Percentiles rank a stretch among this genome's conserved stretches.
Evolutionary conservation across 2,113 vertebrate genomes (phyloP).

Genomic region (Salminus brasiliensis): DNA sequence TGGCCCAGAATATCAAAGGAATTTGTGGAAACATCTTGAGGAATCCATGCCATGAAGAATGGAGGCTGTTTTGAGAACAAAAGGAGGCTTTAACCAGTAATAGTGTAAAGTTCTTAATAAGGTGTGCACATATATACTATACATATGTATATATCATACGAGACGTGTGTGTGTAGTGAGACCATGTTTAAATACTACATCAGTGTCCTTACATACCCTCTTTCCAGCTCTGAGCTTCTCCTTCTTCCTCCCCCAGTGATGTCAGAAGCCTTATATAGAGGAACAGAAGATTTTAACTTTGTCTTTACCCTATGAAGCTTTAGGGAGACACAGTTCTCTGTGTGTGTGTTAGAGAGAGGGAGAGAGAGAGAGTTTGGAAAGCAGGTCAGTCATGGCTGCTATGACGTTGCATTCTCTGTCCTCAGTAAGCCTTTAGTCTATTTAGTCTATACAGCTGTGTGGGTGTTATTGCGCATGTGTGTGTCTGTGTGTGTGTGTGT

Average conservation of each 20-base stretch:
- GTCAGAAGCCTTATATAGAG: background rate
- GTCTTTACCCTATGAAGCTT: background rate
- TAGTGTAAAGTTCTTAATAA: no score
- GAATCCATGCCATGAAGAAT: no score
- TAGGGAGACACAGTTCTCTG: background rate
- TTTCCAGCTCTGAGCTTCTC: background rate
- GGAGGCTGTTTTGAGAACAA: no score
- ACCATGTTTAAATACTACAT: constrained; percentile 27
- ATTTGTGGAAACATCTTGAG: no score
- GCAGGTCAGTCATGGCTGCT: constrained; percentile 44
- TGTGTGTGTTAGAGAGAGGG: background rate
- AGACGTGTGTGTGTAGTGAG: constrained; percentile 12
- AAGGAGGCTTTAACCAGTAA: no score
- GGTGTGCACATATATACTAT: no score
- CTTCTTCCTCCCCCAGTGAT: background rate
- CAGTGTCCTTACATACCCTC: background rate
- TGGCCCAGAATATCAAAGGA: no score
- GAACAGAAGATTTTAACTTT: background rate
- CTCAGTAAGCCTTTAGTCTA: constrained; percentile 17
- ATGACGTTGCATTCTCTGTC: constrained; percentile 28
- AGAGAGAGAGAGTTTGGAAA: constrained; percentile 9
- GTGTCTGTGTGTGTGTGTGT: constrained; percentile 15
- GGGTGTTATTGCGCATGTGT: background rate
- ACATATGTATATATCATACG: no score
- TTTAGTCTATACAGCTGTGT: constrained; percentile 31